phyloP scores from a whole-genome alignment of 1,140 invertebrate genomes.

The Caenorhabditis remanei region DNA sequence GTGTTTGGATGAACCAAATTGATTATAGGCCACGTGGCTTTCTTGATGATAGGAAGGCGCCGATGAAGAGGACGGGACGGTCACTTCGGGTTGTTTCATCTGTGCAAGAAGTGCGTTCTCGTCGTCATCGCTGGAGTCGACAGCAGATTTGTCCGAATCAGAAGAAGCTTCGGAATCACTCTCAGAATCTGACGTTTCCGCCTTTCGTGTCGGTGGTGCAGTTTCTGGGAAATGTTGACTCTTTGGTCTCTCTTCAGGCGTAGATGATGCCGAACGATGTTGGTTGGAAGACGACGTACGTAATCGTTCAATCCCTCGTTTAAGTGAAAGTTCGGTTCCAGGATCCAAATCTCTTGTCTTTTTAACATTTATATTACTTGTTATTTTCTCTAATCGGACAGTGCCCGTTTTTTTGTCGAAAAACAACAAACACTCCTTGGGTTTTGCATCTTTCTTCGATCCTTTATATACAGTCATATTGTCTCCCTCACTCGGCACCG shows the following conservation, averaged over 20 bases:
- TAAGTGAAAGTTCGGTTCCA: slow-evolving; percentile 11
- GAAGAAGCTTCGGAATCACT: slow-evolving; percentile 5
- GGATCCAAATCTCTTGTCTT: slow-evolving; percentile 62
- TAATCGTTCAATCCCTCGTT: slow-evolving; percentile 34
- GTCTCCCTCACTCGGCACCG: slow-evolving; percentile 64
- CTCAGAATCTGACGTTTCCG: slow-evolving; percentile 9
- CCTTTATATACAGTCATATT: slow-evolving; percentile 66
- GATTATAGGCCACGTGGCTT: not conserved
- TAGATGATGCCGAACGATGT: not conserved
- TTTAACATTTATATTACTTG: slow-evolving; percentile 63
- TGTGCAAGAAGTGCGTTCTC: slow-evolving; percentile 7
- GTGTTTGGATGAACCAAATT: not conserved
- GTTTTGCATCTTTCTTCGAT: slow-evolving; percentile 62
- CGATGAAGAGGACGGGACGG: not conserved
- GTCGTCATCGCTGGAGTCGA: slow-evolving; percentile 24
- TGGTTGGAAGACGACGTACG: slow-evolving; percentile 11
- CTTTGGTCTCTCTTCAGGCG: slow-evolving; percentile 2
- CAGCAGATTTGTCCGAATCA: slow-evolving; percentile 22
- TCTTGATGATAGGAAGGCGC: not conserved
- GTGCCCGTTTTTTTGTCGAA: slow-evolving; percentile 64
- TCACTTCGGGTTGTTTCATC: slow-evolving; percentile 5
- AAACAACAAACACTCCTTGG: slow-evolving; percentile 66
- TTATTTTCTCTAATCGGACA: slow-evolving; percentile 64
- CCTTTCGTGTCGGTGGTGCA: too few relatives aligned
- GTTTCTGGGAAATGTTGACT: not conserved